Evolutionary conservation across 2,888 invertebrate genomes (phyloP).

Genomic region (Gandaritis pyraliata): DNA sequence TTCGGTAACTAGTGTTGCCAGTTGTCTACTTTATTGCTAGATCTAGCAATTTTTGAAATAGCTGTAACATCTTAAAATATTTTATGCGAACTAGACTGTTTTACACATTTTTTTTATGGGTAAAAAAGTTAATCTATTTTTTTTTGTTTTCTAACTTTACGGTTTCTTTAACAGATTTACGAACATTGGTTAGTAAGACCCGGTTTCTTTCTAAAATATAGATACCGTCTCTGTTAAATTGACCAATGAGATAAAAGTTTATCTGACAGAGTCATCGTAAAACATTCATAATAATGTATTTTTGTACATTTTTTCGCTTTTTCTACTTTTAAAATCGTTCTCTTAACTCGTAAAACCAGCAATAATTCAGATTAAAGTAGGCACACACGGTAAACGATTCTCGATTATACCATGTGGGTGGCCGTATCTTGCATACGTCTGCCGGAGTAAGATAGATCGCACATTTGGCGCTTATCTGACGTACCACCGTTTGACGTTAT

Average conservation of each 20-base stretch:
- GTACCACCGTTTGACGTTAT: constrained; percentile 58
- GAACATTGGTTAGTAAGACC: too few relatives aligned
- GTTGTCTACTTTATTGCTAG: constrained; percentile 2
- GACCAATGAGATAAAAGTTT: too few relatives aligned
- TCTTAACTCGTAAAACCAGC: background rate
- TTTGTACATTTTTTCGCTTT: too few relatives aligned
- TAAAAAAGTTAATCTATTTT: too few relatives aligned
- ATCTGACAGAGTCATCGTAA: too few relatives aligned
- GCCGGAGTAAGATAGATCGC: constrained; percentile 73
- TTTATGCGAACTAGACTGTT: background rate
- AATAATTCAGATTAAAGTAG: constrained; percentile 6
- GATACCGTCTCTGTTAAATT: too few relatives aligned
- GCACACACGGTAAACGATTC: constrained; percentile 61
- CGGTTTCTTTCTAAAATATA: too few relatives aligned
- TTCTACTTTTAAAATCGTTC: too few relatives aligned
- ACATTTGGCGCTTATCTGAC: constrained; percentile 64
- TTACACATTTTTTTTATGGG: too few relatives aligned
- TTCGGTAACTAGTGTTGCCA: constrained; percentile 39
- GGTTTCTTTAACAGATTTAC: too few relatives aligned
- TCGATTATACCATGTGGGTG: constrained; percentile 69
- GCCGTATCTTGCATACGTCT: constrained; percentile 65
- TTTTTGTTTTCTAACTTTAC: too few relatives aligned
- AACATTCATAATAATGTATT: too few relatives aligned
- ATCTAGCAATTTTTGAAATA: background rate
- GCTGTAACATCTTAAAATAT: background rate